Conservation (phyloP, 2,888 invertebrate genomes). For the Exocentrus adspersus region DNA sequence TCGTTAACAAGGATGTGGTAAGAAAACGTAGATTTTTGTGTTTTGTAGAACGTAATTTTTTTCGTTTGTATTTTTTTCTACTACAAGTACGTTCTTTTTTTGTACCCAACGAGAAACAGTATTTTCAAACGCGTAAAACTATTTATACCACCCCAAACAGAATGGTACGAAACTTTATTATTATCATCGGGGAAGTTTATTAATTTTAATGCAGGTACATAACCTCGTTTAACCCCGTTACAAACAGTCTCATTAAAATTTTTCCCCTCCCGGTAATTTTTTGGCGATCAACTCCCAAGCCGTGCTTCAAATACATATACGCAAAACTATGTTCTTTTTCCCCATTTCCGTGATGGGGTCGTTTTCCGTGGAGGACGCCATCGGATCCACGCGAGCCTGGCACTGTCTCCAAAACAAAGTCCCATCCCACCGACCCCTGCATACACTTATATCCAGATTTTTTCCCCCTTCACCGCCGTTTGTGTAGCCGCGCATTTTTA, state of each 20-base stretch:
- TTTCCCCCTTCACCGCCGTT: constrained; percentile 5
- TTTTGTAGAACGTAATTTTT: not conserved
- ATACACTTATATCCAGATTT: constrained; percentile 6
- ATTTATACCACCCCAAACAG: too few relatives aligned
- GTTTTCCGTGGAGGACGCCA: constrained; percentile 34
- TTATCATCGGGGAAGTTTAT: too few relatives aligned
- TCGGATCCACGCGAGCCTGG: constrained; percentile 49
- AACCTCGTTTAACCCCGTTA: too few relatives aligned
- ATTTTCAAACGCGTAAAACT: not conserved
- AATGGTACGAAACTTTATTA: not conserved
- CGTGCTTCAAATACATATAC: too few relatives aligned
- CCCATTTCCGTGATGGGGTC: not conserved
- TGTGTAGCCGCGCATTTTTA: too few relatives aligned
- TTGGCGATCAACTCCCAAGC: too few relatives aligned
- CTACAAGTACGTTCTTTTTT: too few relatives aligned
- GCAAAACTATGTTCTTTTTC: too few relatives aligned
- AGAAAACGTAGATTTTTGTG: constrained; percentile 30
- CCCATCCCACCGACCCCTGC: constrained; percentile 2
- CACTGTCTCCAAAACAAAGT: constrained; percentile 42
- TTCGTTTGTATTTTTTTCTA: too few relatives aligned
- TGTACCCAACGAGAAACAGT: not conserved
- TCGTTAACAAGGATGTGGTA: constrained; percentile 46
- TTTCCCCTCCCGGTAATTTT: too few relatives aligned
- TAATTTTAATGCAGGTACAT: too few relatives aligned
- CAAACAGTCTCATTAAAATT: too few relatives aligned